Evolutionary conservation across 1,140 invertebrate species (phyloP), one percentile per base, ranked within the genome.

Genomic region (Mycetomoellerius zeteki): DNA sequence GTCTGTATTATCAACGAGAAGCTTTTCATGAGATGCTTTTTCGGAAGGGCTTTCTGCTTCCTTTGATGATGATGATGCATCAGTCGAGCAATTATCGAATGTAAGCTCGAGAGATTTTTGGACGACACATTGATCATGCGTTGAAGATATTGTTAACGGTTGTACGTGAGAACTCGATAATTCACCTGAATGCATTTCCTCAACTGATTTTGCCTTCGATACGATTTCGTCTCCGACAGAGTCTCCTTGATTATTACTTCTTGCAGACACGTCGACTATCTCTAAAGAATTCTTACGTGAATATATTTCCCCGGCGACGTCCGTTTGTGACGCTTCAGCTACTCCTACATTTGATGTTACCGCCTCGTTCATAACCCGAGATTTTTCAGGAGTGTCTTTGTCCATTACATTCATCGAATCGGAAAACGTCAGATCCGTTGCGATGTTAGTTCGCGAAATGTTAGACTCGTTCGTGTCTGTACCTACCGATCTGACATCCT

Each of bases 401-500:
- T 37, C 58, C 37, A 47, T 56, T 52, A 67, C n/a, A 54, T 30
- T 27, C 47, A 21, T 24, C 50, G 85, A 21, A 50, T 86, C 37
- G 47, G 33, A 64, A 4, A 24, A 37, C 43, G 65, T 76, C 58
- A 73, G 52, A 47, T 30, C 54, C 47, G 60, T 16, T 54, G 50
- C 69, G 16, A 30, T 56, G 78, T 73, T 85, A 81, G 77, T 86
- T 33, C 10, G 30, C 16, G 60, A 21, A 67, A 54, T 65, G 72
- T 60, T 64, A 58, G 30, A 14, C 54, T 75, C 50, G n/a, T 16
- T 24, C 43, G 24, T 50, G 27, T 67, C 58, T 52, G 37, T 91
- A 91, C 90, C 50, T 91, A 91, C 90, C 90, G 73, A 80, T 88
- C 54, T 86, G 24, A 90, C 65, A 19, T 90, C 73, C 62, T 43